phyloP scores from a whole-genome alignment of 2,113 vertebrate genomes.

The Caretta caretta region DNA sequence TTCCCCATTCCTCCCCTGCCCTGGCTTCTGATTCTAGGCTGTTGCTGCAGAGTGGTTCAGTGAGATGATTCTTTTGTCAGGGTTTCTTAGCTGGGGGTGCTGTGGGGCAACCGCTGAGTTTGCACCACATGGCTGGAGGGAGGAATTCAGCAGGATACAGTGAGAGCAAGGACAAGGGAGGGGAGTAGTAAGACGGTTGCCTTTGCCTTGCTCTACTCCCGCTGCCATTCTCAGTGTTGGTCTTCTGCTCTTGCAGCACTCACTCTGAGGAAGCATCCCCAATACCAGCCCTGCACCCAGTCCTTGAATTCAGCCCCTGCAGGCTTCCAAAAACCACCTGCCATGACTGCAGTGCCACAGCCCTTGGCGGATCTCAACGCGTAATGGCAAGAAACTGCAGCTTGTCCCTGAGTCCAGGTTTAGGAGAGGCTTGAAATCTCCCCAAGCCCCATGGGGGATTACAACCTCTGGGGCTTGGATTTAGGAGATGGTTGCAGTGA shows the following conservation, averaged over 20 bases:
- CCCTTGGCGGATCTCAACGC: not conserved
- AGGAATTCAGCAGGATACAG: not conserved
- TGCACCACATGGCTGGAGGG: not conserved
- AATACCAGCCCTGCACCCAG: not conserved
- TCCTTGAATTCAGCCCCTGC: not conserved
- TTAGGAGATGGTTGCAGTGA: not conserved
- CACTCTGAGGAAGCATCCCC: not conserved
- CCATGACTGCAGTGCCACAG: not conserved
- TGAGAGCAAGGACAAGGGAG: not conserved
- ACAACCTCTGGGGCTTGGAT: not conserved
- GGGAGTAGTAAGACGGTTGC: not conserved
- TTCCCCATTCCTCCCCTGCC: not conserved
- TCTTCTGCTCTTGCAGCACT: not conserved
- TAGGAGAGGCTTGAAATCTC: not conserved
- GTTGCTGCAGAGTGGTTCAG: not conserved
- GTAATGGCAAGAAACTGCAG: not conserved
- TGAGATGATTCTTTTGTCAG: not conserved
- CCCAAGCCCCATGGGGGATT: no score
- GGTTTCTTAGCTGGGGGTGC: not conserved
- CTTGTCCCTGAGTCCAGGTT: not conserved
- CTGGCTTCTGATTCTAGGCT: not conserved
- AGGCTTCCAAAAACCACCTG: not conserved
- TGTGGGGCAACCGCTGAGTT: not conserved
- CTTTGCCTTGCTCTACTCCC: not conserved
- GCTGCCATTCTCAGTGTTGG: not conserved